These are phyloP conservation scores for Vanacampus margaritifer DNA, from an alignment of 2,113 vertebrate species.

Conservation along the genomic window DNA sequence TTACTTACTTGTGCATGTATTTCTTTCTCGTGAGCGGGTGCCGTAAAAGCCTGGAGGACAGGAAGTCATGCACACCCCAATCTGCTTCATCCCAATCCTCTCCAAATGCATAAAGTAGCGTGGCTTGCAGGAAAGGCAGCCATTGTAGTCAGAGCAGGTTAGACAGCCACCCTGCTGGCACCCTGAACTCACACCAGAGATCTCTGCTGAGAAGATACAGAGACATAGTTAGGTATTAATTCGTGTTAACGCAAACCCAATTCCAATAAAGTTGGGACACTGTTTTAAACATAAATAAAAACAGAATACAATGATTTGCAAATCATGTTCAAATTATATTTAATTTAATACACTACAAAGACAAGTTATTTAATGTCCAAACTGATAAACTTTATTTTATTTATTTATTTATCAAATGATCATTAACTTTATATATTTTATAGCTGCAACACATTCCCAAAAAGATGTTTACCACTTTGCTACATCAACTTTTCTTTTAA, in stretches of 20 bases:
- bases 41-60: constrained; percentile 94
- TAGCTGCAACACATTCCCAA: too few species aligned
- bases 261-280: too few species aligned
- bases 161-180: constrained; percentile 95
- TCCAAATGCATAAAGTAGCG: constrained; percentile 97
- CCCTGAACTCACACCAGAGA: constrained; percentile 86
- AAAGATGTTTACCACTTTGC: too few species aligned
- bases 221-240: constrained; percentile 17
- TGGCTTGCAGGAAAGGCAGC: constrained; percentile 95
- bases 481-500: too few species aligned
- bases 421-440: too few species aligned
- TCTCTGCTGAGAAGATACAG: constrained; percentile 71
- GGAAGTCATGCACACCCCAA: constrained; percentile 92
- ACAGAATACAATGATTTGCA: too few species aligned
- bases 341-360: too few species aligned
- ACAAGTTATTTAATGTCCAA: too few species aligned
- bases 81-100: constrained; percentile 97
- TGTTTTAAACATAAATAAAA: too few species aligned
- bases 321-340: too few species aligned
- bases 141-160: constrained; percentile 96
- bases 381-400: too few species aligned
- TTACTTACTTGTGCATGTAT: constrained; percentile 94
- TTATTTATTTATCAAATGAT: too few species aligned
- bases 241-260: background rate
- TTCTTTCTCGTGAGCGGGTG: constrained; percentile 92